Evolutionary conservation across 35 echinoderm and acorn worm species (phyloP).

Genomic region (Holothuria glaberrima): DNA sequence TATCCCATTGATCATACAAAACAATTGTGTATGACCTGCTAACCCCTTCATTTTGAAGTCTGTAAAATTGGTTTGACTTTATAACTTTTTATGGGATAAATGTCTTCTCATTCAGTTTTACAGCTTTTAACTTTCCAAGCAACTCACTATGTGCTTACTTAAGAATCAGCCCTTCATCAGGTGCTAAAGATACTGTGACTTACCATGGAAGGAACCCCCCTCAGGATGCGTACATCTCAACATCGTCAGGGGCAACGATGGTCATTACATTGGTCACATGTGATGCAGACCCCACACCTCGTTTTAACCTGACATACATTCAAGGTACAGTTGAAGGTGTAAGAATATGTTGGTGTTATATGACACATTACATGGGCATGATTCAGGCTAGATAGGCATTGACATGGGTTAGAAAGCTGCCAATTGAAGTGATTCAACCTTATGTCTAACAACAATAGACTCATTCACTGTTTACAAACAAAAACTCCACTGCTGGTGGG

Average conservation of each 20-base stretch:
- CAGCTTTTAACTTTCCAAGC: not conserved
- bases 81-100: not conserved
- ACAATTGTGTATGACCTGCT: not conserved
- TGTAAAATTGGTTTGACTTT: not conserved
- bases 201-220: not conserved
- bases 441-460: no score
- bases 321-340: not conserved
- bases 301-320: conserved; percentile 20
- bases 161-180: not conserved
- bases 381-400: no score
- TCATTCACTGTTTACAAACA: no score
- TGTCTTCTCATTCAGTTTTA: not conserved
- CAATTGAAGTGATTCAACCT: no score
- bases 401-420: no score
- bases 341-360: not conserved
- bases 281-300: not conserved
- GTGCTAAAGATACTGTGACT: not conserved
- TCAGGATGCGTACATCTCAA: not conserved
- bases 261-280: not conserved
- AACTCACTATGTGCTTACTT: not conserved
- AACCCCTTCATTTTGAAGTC: not conserved
- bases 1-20: no score
- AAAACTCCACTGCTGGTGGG: no score
- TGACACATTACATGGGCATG: no score
- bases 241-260: not conserved